phyloP scores from a whole-genome alignment of 2,797 vertebrate genomes.

The Urocyon cinereoargenteus region DNA sequence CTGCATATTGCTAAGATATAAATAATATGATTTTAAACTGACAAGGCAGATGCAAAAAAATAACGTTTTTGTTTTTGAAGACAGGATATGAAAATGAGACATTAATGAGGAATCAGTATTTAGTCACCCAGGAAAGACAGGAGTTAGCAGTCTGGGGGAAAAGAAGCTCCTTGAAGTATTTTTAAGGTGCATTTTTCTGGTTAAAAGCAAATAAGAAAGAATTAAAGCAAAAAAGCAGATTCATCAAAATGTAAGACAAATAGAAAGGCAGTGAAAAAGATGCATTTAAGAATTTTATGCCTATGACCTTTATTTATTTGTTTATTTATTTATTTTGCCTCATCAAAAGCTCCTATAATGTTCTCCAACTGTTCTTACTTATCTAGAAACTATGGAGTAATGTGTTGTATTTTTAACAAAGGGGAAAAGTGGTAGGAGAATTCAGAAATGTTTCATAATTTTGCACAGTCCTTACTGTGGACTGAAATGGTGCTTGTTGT shows the following conservation, averaged over 20 bases:
- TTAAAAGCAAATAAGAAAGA: background rate
- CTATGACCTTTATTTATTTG: conserved; percentile 5
- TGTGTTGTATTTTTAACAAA: background rate
- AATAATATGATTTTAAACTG: conserved; percentile 22
- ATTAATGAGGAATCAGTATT: background rate
- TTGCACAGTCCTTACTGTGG: conserved; percentile 21
- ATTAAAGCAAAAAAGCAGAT: background rate
- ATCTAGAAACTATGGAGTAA: conserved; percentile 13
- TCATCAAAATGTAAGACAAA: conserved; percentile 13
- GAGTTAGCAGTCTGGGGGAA: background rate
- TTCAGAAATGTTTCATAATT: background rate
- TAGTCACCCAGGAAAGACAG: background rate
- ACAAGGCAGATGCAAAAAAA: conserved; percentile 9
- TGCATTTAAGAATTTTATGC: background rate
- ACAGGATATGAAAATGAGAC: background rate
- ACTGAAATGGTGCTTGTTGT: background rate
- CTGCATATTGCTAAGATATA: background rate
- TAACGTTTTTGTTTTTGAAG: background rate
- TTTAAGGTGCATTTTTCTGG: background rate
- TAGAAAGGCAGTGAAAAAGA: background rate
- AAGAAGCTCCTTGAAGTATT: background rate
- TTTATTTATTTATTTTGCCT: conserved; percentile 47
- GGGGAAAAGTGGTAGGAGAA: background rate
- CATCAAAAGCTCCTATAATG: background rate
- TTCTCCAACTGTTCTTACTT: conserved; percentile 35